Conservation (phyloP, 2,113 vertebrate species). For the Eptatretus burgeri region DNA sequence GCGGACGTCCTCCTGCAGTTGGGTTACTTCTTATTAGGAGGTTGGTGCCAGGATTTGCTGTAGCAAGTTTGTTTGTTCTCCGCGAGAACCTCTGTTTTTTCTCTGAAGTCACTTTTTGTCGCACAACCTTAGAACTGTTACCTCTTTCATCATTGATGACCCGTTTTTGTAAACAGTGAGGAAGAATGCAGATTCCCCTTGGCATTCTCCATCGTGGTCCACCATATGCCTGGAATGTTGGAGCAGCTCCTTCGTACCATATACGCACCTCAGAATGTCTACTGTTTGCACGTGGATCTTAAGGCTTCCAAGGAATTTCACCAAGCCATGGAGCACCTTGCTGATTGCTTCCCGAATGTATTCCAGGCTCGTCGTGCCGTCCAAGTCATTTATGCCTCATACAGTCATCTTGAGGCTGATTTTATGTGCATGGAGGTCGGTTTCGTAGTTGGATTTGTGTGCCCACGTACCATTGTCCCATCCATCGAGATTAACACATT, state of each 20-base stretch:
- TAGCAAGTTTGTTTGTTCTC: too few relatives aligned
- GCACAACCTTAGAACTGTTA: too few relatives aligned
- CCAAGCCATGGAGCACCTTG: conserved; percentile 24
- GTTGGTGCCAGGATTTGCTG: too few relatives aligned
- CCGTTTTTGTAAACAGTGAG: conserved; percentile 13
- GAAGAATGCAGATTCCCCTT: conserved; percentile 48
- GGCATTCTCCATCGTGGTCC: conserved; percentile 50
- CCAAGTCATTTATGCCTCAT: conserved; percentile 36
- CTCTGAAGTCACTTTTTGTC: too few relatives aligned
- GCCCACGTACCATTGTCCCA: too few relatives aligned
- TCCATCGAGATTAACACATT: too few relatives aligned
- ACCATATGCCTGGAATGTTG: conserved; percentile 35
- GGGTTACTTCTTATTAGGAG: too few relatives aligned
- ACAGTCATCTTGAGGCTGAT: conserved; percentile 54
- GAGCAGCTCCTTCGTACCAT: conserved; percentile 24
- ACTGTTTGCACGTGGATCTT: conserved; percentile 34
- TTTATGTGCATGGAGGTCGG: conserved; percentile 56
- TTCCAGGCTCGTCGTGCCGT: conserved; percentile 35
- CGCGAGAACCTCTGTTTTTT: too few relatives aligned
- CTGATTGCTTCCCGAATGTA: conserved; percentile 42
- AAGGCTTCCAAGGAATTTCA: conserved; percentile 24
- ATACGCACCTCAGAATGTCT: conserved; percentile 33
- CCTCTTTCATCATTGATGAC: too few relatives aligned
- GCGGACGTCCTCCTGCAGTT: too few relatives aligned
- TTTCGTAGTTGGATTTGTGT: too few relatives aligned